Percentiles rank a stretch among this genome's conserved stretches.
Evolutionary conservation across 2,888 invertebrate genomes (phyloP).

Genomic region (Nebria brevicollis): DNA sequence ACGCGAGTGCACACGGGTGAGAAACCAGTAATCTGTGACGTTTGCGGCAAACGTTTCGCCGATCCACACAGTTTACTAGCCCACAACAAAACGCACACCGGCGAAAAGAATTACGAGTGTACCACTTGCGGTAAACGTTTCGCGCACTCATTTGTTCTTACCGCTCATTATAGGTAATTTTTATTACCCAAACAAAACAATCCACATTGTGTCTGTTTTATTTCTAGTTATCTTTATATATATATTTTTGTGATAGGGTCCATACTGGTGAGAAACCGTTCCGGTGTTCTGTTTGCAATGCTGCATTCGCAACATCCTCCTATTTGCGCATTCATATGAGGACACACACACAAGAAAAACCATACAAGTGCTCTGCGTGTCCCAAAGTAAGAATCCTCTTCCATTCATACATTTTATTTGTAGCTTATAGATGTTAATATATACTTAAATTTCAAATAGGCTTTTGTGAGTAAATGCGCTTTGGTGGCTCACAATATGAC

Average conservation of each 20-base stretch:
- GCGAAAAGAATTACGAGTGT: slow-evolving; percentile 59
- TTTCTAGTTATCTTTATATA: not conserved
- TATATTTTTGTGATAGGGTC: slow-evolving; percentile 49
- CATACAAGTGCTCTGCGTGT: slow-evolving; percentile 58
- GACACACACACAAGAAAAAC: slow-evolving; percentile 59
- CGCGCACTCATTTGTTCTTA: slow-evolving; percentile 59
- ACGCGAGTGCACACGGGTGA: slow-evolving; percentile 59
- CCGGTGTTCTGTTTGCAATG: slow-evolving; percentile 56
- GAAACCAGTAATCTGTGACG: slow-evolving; percentile 57
- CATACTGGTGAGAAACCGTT: slow-evolving; percentile 61
- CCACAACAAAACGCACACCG: slow-evolving; percentile 60
- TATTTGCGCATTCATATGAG: slow-evolving; percentile 60
- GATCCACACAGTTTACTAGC: slow-evolving; percentile 57
- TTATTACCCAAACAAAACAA: not conserved
- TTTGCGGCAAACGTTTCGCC: slow-evolving; percentile 59
- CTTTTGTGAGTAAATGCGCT: slow-evolving; percentile 59
- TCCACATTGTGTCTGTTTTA: not conserved
- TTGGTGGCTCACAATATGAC: slow-evolving; percentile 57
- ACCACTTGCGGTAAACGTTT: slow-evolving; percentile 58
- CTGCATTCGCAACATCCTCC: slow-evolving; percentile 58
- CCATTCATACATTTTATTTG: too few species aligned
- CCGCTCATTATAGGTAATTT: slow-evolving; percentile 53
- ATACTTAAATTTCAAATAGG: slow-evolving; percentile 51
- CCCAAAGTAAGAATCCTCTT: slow-evolving; percentile 53
- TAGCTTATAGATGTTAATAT: too few species aligned